Conservation (phyloP, 2,888 invertebrate species). For the Pomacea canaliculata region DNA sequence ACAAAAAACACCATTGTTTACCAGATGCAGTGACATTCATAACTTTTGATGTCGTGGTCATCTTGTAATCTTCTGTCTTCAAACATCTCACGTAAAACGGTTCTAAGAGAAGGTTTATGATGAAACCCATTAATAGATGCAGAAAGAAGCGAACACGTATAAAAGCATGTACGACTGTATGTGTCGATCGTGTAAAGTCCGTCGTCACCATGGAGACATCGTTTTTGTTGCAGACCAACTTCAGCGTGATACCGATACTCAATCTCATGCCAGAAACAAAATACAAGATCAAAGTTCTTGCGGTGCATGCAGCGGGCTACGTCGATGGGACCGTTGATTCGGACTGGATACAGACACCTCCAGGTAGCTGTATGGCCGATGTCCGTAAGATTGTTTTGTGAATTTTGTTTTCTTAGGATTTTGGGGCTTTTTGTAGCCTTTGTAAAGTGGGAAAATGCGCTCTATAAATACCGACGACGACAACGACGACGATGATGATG, state of each 20-base stretch:
- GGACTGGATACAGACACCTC: conserved; percentile 25
- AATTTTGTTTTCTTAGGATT: background rate
- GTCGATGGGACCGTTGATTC: conserved; percentile 18
- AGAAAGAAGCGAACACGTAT: no score
- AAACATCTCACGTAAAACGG: no score
- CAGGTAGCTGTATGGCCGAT: conserved; percentile 12
- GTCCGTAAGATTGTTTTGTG: background rate
- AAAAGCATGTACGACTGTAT: no score
- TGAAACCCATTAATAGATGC: no score
- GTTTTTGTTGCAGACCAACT: conserved; percentile 23
- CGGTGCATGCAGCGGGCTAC: conserved; percentile 23
- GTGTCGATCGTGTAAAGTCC: no score
- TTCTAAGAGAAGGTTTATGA: no score
- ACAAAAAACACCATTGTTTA: no score
- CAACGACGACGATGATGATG: no score
- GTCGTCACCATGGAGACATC: no score
- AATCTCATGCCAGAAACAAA: conserved; percentile 16
- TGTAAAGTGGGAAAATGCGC: background rate
- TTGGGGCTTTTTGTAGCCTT: background rate
- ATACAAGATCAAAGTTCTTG: conserved; percentile 28
- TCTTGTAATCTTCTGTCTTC: no score
- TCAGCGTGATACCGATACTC: conserved; percentile 26
- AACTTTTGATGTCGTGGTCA: no score
- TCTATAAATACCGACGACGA: background rate
- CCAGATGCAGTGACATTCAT: no score